A percentile compares a stretch with the other conserved stretches of the same genome.
phyloP scores from a whole-genome alignment of 2,797 vertebrate genomes.

The Amblyopsis hoosieri region DNA sequence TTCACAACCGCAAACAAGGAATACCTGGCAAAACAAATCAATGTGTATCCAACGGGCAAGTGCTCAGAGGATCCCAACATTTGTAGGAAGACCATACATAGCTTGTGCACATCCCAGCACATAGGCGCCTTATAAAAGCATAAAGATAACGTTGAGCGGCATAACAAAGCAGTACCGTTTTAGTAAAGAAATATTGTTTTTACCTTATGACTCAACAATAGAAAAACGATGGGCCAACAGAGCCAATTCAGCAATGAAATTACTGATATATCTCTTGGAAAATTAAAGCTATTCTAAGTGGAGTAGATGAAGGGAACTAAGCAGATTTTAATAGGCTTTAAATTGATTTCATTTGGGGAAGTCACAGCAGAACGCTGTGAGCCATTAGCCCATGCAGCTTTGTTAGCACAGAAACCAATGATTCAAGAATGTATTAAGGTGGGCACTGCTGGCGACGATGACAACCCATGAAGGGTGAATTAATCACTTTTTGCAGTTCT shows the following conservation, averaged over 20 bases:
- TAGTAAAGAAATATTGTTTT: too few species aligned
- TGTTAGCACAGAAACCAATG: background rate
- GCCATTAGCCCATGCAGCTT: conserved; percentile 41
- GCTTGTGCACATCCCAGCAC: too few species aligned
- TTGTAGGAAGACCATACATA: too few species aligned
- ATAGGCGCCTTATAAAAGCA: too few species aligned
- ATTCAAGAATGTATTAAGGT: conserved; percentile 6
- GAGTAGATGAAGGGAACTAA: conserved; percentile 42
- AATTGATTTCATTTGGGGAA: conserved; percentile 50
- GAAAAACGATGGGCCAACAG: too few species aligned
- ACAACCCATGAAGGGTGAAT: background rate
- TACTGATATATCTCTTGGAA: conserved; percentile 44
- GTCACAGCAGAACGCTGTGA: conserved; percentile 44
- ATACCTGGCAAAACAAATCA: conserved; percentile 81
- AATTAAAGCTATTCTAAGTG: conserved; percentile 40
- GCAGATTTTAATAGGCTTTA: conserved; percentile 53
- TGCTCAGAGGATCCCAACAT: too few species aligned
- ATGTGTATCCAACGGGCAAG: background rate
- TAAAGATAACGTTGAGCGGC: too few species aligned
- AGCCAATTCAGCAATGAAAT: conserved; percentile 16
- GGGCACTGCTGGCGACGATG: background rate
- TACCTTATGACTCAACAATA: too few species aligned
- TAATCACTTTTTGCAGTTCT: background rate
- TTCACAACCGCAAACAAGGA: conserved; percentile 98
- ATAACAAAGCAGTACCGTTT: too few species aligned